Evolutionary conservation across 2,113 vertebrate species (phyloP), one percentile per base, ranked within the genome.

Genomic region (Larimichthys polyactis): DNA sequence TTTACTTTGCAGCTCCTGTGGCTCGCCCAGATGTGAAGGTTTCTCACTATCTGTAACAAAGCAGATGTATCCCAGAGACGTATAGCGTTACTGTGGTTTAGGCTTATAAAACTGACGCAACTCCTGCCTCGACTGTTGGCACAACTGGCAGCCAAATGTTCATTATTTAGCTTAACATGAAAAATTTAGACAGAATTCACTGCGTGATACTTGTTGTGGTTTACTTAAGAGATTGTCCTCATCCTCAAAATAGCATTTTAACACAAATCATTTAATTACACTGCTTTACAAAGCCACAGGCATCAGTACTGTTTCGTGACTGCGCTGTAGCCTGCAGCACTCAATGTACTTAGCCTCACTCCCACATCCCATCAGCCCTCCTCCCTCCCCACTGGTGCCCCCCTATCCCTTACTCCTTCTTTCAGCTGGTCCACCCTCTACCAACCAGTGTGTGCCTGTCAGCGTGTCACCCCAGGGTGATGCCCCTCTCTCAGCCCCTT

Each of bases 401-500:
- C 81, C 62, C 71, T 32, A 60, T 76, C 71, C 72, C 48, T 36
- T n/a, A 19, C 81, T 79, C 83, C 51, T 48, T 66, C 74, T 69
- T 71, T 79, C 62, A 60, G 75, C 78, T 69, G 55, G 83, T 89
- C 69, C 77, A 71, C 71, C 88, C 89, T 84, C 73, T 32, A 85
- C 75, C 81, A 62, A 69, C 76, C 77, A 91, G 84, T 91, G 87
- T 90, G 75, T 80, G 87, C 71, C 80, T 93, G 90, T 91, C 92
- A 92, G 85, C 19, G 24, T 85, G 89, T 92, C 89, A 89, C 88
- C 79, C 81, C 51, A 48, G 89, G 89, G 84, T 78, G 86, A 91
- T 86, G 89, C 90, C 90, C 90, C 89, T 92, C 87, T 91, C 89
- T 92, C 84, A 87, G 89, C 83, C 88, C 82, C 90, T 89, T 5